Conservation (phyloP, 1,140 invertebrate species). For the Vanessa atalanta region DNA sequence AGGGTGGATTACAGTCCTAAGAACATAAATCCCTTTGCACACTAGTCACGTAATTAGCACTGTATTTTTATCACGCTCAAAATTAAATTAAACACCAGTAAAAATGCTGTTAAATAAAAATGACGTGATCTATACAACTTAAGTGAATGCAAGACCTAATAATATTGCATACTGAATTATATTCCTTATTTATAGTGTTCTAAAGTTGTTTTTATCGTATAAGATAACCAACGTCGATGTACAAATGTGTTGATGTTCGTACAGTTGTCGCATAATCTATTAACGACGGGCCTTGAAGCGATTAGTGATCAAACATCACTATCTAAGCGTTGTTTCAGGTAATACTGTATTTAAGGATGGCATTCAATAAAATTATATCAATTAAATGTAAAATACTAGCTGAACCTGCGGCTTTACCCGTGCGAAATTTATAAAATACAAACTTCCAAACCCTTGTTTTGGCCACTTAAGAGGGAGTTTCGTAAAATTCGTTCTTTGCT, state of each 20-base stretch:
- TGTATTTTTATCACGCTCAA: conserved; percentile 26
- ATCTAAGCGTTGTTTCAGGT: conserved; percentile 44
- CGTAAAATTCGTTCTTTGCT: no score
- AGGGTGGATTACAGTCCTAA: background rate
- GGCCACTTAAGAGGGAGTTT: no score
- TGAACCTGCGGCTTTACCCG: no score
- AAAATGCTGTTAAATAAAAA: conserved; percentile 30
- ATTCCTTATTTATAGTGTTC: background rate
- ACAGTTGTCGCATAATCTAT: conserved; percentile 52
- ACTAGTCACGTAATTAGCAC: conserved; percentile 21
- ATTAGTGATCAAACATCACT: conserved; percentile 52
- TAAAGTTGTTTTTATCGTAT: background rate
- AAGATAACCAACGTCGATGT: background rate
- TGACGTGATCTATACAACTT: background rate
- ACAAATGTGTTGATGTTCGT: conserved; percentile 29
- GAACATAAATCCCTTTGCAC: background rate
- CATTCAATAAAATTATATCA: background rate
- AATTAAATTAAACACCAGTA: conserved; percentile 31
- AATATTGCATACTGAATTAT: background rate
- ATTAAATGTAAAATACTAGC: background rate
- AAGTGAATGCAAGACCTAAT: background rate
- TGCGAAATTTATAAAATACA: no score
- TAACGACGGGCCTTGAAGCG: conserved; percentile 49
- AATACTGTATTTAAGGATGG: conserved; percentile 34
- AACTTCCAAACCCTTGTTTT: no score